Evolutionary conservation across 2,113 vertebrate species (phyloP), one percentile per base, ranked within the genome.

Genomic region (Gyps fulvus): DNA sequence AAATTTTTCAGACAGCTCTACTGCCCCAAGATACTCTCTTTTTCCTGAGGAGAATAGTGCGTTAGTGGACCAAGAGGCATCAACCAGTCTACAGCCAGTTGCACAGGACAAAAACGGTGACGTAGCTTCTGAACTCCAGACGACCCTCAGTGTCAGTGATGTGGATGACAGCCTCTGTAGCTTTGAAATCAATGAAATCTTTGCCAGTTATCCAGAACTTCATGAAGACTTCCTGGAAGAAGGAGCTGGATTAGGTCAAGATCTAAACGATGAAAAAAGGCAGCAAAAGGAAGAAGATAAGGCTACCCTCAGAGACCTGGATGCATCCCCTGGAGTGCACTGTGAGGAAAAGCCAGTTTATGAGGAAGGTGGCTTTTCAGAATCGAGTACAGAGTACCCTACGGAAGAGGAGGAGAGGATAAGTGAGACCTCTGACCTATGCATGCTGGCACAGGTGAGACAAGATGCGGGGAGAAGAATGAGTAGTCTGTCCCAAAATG

Each of bases 181-280:
- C 90, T 98, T 98, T 9, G 97, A 98, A 58, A 97, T 98, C 66
- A 98, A 98, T 52, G 98, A 98, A 93, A 94, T 98, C 52, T 95
- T 95, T 20, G 95, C 97, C 57, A 86, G 86, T 83, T 98, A 67
- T 20, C 66, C 98, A 58, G 95, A 97, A n/a, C 8, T 43, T 43
- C 23, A 54, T 2, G 29, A 85, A 21, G 88, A 92, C 11, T 87
- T 78, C 50, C 29, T 89, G 34, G 83, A 91, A 77, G 92, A 87
- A 50, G 50, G 49, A 10, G 43, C 52, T 45, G 74, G 66, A 22
- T 25, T 76, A 22, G 40, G 29, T 47, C 81, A 76, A 40, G 69
- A 87, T 55, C 42, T 83, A 2, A 43, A 40, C 18, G 45, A 78
- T 26, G 61, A 71, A 76, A 65, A 49, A 76, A 49, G 70, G 50